Base-by-base conservation (phyloP, 2,888 invertebrate species). In the Hesperia comma region DNA sequence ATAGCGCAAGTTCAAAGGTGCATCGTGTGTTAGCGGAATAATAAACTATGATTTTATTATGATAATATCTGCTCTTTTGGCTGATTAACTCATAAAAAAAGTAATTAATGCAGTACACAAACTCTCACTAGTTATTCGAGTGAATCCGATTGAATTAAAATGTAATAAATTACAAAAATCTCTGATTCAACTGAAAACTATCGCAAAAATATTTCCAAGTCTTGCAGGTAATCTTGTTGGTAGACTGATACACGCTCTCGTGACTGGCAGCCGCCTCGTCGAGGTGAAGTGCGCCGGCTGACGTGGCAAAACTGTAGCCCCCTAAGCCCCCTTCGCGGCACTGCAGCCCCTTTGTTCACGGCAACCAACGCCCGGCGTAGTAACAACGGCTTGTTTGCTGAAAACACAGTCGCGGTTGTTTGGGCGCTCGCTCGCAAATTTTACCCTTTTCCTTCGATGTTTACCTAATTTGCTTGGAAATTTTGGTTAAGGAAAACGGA, bases 221-320 rank as follows among this genome's bases (percentile, higher is more conserved):
- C 19, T 19, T 12, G 49, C 10, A 8, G 17, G 49, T 49, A 19
- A 49, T 49, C 19, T 19, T 49, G 19, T 49, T 19, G 49, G 19
- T 49, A 49, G 49, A 49, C 12, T 49, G 49, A 49, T 49, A 49
- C 12, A 49, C 19, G 49, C 49, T 49, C 49, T 49, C 49, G 49
- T 49, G 49, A 19, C 19, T 49, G 19, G 2, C 10, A 49, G 49
- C 49, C 49, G 15, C 61, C 19, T 49, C 61, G 49, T 37, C 51
- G 37, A 37, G 37, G 40, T 40, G 51, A 61, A 61, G 61, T 53
- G 51, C 51, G 53, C 51, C 40, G 61, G 17, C 51, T 43, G 53
- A 26, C 54, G 54, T 54, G 12, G 54, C 32, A n/a, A 40, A 49
- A 61, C 10, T 49, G 26, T 6, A 53, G 53, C 53, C 33, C 32